phyloP scores from a whole-genome alignment of 2,888 invertebrate genomes.

The Eristalis intricaria region DNA sequence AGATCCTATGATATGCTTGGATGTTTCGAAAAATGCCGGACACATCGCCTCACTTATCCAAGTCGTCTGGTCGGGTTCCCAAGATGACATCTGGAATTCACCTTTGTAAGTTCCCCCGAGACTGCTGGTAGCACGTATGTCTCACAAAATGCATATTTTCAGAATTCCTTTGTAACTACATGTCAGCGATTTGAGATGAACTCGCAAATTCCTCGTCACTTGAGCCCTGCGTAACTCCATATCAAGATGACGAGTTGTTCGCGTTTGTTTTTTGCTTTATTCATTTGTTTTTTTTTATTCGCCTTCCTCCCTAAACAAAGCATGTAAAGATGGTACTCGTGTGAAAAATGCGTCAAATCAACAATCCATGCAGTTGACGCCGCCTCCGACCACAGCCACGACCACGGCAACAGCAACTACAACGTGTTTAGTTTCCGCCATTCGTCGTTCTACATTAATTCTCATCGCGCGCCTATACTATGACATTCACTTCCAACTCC shows the following conservation, averaged over 20 bases:
- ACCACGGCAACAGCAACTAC: neutral
- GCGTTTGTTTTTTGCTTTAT: neutral
- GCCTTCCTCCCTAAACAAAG: constrained; percentile 4
- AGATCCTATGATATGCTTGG: too few species aligned
- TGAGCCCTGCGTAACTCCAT: neutral
- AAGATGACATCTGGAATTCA: neutral
- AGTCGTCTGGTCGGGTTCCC: too few species aligned
- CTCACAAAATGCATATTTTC: neutral
- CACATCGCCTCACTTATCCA: too few species aligned
- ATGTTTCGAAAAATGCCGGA: too few species aligned
- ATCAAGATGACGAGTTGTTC: neutral
- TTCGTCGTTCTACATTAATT: constrained; percentile 44
- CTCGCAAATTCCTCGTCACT: neutral
- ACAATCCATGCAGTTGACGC: constrained; percentile 45
- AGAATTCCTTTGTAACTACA: neutral
- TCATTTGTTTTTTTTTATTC: neutral
- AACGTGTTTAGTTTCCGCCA: constrained; percentile 28
- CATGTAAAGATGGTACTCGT: constrained; percentile 43
- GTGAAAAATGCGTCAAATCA: constrained; percentile 61
- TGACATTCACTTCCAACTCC: neutral
- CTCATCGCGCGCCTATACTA: constrained; percentile 36
- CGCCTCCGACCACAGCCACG: constrained; percentile 5
- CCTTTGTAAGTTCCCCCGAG: neutral
- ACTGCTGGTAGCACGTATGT: neutral
- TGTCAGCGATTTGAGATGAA: neutral